phyloP scores from a whole-genome alignment of 2,113 vertebrate species.

The Gulo gulo region DNA sequence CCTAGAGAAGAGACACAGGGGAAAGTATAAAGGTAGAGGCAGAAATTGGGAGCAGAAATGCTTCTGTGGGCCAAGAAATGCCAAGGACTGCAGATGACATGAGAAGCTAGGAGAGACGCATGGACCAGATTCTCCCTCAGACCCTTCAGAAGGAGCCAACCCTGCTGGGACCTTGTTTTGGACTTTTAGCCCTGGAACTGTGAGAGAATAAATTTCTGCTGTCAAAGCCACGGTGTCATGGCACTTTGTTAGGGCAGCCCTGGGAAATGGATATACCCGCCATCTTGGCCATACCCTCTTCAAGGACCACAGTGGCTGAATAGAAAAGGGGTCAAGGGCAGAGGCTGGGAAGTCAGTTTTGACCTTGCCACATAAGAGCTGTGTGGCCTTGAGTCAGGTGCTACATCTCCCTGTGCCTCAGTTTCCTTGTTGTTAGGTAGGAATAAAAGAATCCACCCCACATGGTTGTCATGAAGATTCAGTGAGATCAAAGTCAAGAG shows the following conservation, averaged over 20 bases:
- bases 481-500: not conserved
- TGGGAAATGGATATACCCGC: not conserved
- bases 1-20: not conserved
- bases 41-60: not conserved
- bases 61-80: not conserved
- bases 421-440: not conserved
- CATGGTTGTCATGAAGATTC: not conserved
- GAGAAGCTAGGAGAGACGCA: not conserved
- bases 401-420: not conserved
- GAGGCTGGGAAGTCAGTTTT: not conserved
- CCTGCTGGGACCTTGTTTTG: not conserved
- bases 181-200: not conserved
- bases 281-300: not conserved
- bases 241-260: not conserved
- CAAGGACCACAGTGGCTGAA: not conserved
- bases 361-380: not conserved
- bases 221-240: not conserved
- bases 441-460: not conserved
- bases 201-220: not conserved
- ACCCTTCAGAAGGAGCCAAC: not conserved
- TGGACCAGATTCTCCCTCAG: not conserved
- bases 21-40: not conserved
- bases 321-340: not conserved
- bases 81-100: not conserved
- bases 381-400: not conserved